Evolutionary conservation across 2,113 vertebrate species (phyloP), one percentile per base, ranked within the genome.

Genomic region (Agelaius tricolor): DNA sequence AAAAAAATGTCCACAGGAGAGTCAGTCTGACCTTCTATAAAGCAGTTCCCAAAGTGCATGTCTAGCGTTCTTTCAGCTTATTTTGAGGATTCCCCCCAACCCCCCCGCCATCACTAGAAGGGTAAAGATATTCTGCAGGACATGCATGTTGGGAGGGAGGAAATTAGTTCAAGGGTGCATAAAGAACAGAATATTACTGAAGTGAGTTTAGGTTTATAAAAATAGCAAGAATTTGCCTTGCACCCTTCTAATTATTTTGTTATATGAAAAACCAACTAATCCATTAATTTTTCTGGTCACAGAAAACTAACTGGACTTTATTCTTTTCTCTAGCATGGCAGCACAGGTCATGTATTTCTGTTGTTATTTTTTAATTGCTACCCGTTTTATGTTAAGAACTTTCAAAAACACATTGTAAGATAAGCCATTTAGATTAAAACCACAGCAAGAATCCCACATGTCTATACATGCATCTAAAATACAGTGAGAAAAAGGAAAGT

Each of bases 241-340:
- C 47, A 78, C 33, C n/a, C 94, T 86, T 73, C 52, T 85, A 26
- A 47, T 71, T 44, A 73, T 92, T 97, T 95, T 97, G 26, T 94
- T 67, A 22, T 62, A 69, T 62, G 78, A 57, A 86, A 83, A 54
- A 13, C 7, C 15, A 73, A 28, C 18, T 23, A 63, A 63, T 78
- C 18, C 5, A 77, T 87, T 96, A 73, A 28, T 68, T 76, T 91
- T 91, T 85, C 76, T 83, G 21, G 24, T 85, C 28, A 76, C 33
- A 33, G 65, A 59, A 59, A 59, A 68, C 55, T 63, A 55, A 52
- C 44, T 80, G 44, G 31, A 92, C 35, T 77, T 66, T 43, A 11
- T 73, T 94, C 59, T 88, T 83, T 80, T 72, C n/a, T 51, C 46
- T 49, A 80, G 37, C 15, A 13, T 35, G 44, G 66, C 31, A 92